Evolutionary conservation across 2,797 vertebrate species (phyloP).

Genomic region (Crypturellus tataupa): DNA sequence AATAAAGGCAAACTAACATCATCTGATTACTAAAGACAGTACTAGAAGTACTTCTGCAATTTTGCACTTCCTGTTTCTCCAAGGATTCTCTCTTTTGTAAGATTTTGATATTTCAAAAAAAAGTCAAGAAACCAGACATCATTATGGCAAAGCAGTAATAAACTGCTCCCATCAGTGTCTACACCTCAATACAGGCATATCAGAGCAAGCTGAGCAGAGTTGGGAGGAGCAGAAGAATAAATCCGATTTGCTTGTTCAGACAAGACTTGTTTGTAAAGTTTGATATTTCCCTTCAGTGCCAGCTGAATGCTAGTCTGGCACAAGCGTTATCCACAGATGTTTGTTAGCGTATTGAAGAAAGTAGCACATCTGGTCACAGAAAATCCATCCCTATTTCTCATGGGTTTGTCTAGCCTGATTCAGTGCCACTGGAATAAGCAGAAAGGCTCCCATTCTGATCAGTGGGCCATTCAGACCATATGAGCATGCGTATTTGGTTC

Average conservation of each 20-base stretch:
- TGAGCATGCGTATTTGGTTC: neutral
- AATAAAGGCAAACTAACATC: neutral
- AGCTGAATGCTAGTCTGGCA: constrained; percentile 41
- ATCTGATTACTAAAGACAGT: neutral
- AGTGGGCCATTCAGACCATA: neutral
- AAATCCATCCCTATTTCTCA: neutral
- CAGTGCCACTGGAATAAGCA: neutral
- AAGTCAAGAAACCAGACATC: neutral
- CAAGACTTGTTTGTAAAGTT: constrained; percentile 24
- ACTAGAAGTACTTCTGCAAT: neutral
- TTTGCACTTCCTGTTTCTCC: neutral
- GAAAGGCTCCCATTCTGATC: neutral
- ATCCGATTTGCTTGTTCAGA: constrained; percentile 28
- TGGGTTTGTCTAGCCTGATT: neutral
- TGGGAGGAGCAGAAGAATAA: neutral
- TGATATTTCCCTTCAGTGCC: neutral
- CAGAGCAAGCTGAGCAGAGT: neutral
- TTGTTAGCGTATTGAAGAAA: neutral
- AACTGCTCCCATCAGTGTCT: neutral
- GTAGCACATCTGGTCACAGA: neutral
- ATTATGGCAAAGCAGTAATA: neutral
- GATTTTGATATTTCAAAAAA: neutral
- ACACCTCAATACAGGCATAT: neutral
- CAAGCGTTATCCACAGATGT: neutral
- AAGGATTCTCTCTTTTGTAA: neutral